These are phyloP conservation scores for Oscheius myriophilus DNA, from an alignment of 2,888 invertebrate species.

Conservation along the genomic window DNA sequence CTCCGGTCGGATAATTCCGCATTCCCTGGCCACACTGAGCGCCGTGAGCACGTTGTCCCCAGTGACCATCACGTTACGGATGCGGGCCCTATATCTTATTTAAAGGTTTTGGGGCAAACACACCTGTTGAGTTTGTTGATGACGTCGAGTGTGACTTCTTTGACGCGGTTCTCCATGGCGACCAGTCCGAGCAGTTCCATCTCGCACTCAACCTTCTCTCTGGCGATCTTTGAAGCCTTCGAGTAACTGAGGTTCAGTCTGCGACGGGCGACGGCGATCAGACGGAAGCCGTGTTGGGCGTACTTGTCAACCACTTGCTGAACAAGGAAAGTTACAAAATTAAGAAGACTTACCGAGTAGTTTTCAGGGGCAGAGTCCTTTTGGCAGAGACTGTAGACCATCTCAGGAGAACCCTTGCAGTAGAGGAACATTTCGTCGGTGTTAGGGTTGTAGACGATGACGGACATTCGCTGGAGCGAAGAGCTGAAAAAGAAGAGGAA, in stretches of 20 bases:
- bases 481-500: conserved; percentile 69
- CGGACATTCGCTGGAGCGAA: conserved; percentile 75
- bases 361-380: conserved; percentile 74
- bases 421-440: conserved; percentile 71
- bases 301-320: conserved; percentile 72
- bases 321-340: conserved; percentile 7
- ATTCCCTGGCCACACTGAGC: conserved; percentile 87
- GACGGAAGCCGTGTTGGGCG: conserved; percentile 73
- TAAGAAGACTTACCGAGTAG: conserved; percentile 64
- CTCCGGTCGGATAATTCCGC: conserved; percentile 74
- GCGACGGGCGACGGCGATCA: conserved; percentile 75
- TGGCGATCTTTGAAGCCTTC: conserved; percentile 62
- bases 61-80: conserved; percentile 86
- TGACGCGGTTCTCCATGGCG: conserved; percentile 90
- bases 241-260: conserved; percentile 71
- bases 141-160: conserved; percentile 73
- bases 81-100: conserved; percentile 78
- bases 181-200: conserved; percentile 86
- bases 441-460: conserved; percentile 71
- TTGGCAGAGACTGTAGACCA: conserved; percentile 72
- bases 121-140: conserved; percentile 69
- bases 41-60: conserved; percentile 92
- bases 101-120: background rate
- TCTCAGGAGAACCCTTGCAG: conserved; percentile 72
- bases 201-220: conserved; percentile 65